phyloP scores from a whole-genome alignment of 2,888 invertebrate genomes.

The Drosophila lacicola region DNA sequence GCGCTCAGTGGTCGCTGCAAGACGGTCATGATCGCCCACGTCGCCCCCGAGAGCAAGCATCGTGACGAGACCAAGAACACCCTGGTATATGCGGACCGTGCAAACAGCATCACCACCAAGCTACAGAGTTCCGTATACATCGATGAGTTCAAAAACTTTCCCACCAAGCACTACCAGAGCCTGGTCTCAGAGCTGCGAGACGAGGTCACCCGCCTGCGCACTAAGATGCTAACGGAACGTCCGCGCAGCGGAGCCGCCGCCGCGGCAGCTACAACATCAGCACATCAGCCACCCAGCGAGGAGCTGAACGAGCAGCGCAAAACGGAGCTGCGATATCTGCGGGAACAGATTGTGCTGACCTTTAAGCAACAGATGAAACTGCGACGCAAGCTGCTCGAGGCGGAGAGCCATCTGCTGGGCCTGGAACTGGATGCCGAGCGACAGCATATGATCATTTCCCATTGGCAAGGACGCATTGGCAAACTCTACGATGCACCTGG shows the following conservation, averaged over 20 bases:
- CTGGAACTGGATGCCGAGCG: conserved; percentile 95
- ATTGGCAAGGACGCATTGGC: conserved; percentile 94
- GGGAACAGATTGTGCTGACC: conserved; percentile 94
- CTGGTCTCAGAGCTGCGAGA: conserved; percentile 88
- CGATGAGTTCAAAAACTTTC: conserved; percentile 85
- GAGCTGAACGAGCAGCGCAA: conserved; percentile 85
- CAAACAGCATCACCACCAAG: conserved; percentile 93
- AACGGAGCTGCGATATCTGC: conserved; percentile 88
- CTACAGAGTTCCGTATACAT: conserved; percentile 84
- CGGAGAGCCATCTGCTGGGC: conserved; percentile 95
- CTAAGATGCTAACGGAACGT: conserved; percentile 92
- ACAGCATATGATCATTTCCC: conserved; percentile 93
- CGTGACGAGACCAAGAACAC: conserved; percentile 98
- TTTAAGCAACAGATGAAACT: conserved; percentile 97
- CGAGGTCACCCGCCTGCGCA: conserved; percentile 92
- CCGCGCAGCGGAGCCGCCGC: conserved; percentile 85
- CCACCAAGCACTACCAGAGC: conserved; percentile 85
- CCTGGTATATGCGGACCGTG: conserved; percentile 96
- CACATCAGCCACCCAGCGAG: conserved; percentile 70
- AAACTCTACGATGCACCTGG: conserved; percentile 85
- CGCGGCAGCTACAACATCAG: conserved; percentile 37
- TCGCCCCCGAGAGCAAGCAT: conserved; percentile 92
- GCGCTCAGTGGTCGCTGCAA: conserved; percentile 96
- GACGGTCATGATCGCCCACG: conserved; percentile 98
- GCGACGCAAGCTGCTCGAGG: conserved; percentile 93